Conservation (phyloP, 2,113 vertebrate species). For the Recurvirostra avosetta region DNA sequence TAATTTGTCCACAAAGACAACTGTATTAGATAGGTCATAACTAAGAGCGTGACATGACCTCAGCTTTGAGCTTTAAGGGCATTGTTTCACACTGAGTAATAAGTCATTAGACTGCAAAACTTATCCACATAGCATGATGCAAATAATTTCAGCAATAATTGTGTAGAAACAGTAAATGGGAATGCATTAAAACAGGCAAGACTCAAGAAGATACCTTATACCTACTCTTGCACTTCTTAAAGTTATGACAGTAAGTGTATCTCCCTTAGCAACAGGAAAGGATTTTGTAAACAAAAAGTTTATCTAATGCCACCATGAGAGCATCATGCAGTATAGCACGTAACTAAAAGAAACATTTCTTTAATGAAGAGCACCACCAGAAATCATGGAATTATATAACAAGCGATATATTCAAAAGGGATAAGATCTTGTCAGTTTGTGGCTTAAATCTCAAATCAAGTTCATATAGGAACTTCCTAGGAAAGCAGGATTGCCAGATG, state of each 20-base stretch:
- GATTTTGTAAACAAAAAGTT: background rate
- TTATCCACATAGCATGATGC: background rate
- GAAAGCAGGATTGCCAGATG: background rate
- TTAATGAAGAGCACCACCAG: background rate
- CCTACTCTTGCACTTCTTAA: background rate
- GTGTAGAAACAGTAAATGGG: background rate
- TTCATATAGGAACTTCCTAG: background rate
- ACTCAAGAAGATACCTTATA: background rate
- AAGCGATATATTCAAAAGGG: background rate
- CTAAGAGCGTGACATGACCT: background rate
- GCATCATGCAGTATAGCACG: fast-evolving
- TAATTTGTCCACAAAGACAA: background rate
- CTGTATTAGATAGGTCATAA: background rate
- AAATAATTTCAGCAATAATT: background rate
- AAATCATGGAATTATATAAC: background rate
- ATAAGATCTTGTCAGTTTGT: background rate
- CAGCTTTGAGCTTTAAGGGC: slow-evolving; percentile 7
- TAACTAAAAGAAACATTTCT: background rate
- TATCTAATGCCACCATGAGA: background rate
- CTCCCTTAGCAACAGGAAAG: background rate
- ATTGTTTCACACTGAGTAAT: slow-evolving; percentile 23
- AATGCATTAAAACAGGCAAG: background rate
- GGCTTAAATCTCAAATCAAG: background rate
- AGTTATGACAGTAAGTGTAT: too few species aligned
- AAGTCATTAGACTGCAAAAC: slow-evolving; percentile 13